Conservation (phyloP, 2,113 vertebrate genomes). For the Zosterops borbonicus region DNA sequence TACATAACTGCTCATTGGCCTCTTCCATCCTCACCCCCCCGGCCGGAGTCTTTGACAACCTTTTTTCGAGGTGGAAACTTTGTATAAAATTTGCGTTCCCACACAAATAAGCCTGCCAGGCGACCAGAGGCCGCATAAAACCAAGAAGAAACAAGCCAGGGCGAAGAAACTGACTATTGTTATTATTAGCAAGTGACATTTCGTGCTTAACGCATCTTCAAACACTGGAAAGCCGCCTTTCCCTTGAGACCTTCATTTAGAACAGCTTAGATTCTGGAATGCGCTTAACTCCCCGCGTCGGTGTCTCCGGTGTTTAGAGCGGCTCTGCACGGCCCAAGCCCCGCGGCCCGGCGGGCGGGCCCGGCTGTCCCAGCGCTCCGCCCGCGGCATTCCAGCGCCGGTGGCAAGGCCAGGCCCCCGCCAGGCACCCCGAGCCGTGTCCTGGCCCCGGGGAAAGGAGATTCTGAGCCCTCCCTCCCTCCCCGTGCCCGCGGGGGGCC, state of each 20-base stretch:
- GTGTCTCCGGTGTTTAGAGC: neutral
- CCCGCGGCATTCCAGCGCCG: accelerated
- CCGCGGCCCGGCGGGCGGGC: neutral
- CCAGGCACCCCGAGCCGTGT: accelerated
- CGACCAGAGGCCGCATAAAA: neutral
- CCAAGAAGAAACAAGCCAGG: too few relatives aligned
- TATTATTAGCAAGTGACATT: neutral
- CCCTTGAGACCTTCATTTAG: neutral
- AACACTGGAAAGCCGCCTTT: neutral
- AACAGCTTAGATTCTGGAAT: neutral
- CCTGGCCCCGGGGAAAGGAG: neutral
- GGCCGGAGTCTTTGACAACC: neutral
- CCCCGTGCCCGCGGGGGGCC: neutral
- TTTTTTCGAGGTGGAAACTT: neutral
- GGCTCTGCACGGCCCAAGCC: accelerated
- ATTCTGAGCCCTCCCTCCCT: neutral
- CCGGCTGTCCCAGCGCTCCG: neutral
- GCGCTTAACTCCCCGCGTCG: neutral
- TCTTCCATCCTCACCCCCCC: accelerated
- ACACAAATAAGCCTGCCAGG: neutral
- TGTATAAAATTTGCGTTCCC: neutral
- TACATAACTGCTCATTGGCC: neutral
- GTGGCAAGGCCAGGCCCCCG: accelerated
- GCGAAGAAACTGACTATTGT: neutral
- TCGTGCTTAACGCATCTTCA: neutral